Percentiles rank a stretch among this genome's conserved stretches.
These are phyloP conservation scores for Cariama cristata DNA, from an alignment of 2,113 vertebrate genomes.

Conservation along the genomic window DNA sequence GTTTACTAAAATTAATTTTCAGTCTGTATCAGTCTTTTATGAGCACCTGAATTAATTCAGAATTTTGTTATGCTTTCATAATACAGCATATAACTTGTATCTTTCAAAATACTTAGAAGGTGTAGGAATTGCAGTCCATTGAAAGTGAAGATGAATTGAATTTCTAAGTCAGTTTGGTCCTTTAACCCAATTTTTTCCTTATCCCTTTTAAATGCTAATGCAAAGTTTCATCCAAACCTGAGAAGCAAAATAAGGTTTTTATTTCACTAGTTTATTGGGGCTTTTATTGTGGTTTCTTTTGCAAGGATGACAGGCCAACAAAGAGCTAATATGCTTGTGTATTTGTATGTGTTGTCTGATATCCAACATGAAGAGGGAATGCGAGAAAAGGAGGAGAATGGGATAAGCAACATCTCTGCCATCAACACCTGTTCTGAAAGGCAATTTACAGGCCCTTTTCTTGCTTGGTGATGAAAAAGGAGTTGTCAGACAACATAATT, in stretches of 20 bases:
- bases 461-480: neutral
- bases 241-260: neutral
- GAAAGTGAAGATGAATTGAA: neutral
- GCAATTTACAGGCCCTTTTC: neutral
- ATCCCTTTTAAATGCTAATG: neutral
- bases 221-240: neutral
- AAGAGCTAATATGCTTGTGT: neutral
- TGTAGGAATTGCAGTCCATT: neutral
- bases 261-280: neutral
- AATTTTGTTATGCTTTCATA: neutral
- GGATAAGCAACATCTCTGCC: neutral
- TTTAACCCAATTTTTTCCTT: neutral
- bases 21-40: neutral
- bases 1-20: neutral
- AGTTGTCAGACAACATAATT: neutral
- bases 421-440: neutral
- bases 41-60: neutral
- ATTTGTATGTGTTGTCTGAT: neutral
- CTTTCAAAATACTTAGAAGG: neutral
- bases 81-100: neutral
- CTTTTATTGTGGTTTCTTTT: neutral
- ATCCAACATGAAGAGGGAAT: neutral
- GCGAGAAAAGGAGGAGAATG: neutral
- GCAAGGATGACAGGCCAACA: neutral
- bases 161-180: neutral